Conservation (phyloP, 2,888 invertebrate species). For the Merodon equestris region DNA sequence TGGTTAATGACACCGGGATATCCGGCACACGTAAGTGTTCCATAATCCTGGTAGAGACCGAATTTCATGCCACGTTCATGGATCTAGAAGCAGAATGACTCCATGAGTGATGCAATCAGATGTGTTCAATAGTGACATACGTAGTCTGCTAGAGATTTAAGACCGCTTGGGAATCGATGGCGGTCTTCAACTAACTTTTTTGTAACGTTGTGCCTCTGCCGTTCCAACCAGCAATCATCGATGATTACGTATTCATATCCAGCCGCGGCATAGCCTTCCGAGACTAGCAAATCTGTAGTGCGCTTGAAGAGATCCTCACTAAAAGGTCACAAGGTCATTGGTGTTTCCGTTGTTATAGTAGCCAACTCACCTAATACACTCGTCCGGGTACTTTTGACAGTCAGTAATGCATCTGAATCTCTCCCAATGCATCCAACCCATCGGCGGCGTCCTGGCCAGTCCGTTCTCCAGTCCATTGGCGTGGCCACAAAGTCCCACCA, state of each 20-base stretch:
- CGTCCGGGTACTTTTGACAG: slow-evolving; percentile 81
- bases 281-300: slow-evolving; percentile 82
- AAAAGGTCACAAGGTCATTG: slow-evolving; percentile 27
- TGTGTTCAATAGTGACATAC: too few species aligned
- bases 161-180: slow-evolving; percentile 86
- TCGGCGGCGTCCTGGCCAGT: slow-evolving; percentile 83
- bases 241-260: slow-evolving; percentile 88
- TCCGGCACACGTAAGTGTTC: slow-evolving; percentile 87
- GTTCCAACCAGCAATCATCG: slow-evolving; percentile 89
- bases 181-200: slow-evolving; percentile 84
- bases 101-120: too few species aligned
- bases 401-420: slow-evolving; percentile 83
- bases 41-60: slow-evolving; percentile 90
- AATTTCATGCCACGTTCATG: slow-evolving; percentile 86
- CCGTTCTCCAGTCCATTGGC: slow-evolving; percentile 80
- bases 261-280: slow-evolving; percentile 84
- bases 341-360: neutral
- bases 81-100: slow-evolving; percentile 79
- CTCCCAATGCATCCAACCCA: slow-evolving; percentile 86
- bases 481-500: slow-evolving; percentile 3
- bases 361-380: slow-evolving; percentile 81
- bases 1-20: slow-evolving; percentile 86
- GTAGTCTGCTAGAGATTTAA: slow-evolving; percentile 85
- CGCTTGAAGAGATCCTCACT: slow-evolving; percentile 83
- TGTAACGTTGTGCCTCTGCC: slow-evolving; percentile 80